Base-by-base conservation (phyloP, 2,888 invertebrate genomes). In the Gordius sp. region DNA sequence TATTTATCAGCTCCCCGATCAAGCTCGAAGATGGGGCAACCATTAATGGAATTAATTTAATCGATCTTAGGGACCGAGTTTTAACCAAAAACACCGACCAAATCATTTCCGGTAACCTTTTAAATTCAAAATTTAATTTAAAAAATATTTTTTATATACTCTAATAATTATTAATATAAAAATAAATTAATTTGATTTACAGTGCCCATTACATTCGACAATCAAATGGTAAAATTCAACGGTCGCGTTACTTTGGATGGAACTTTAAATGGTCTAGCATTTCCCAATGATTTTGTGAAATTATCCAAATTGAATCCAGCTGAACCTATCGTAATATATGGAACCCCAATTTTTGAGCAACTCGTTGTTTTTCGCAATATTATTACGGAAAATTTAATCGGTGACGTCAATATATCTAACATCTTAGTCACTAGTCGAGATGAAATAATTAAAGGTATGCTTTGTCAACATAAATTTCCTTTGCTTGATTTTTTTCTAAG, bases 381-480 rank as follows among this genome's bases (percentile, higher is more conserved):
- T n/a, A 47, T 47, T 20, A 47, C 47, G n/a, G 4, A n/a, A 4
- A n/a, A 8, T 4, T 4, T 20, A 4, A 47, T 47, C 47, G 47
- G 47, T 4, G 20, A 47, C 20, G 4, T 47, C 4, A 23, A 47
- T 47, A 47, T 47, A 18, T 47, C 47, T 8, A 47, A 47, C 4
- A 4, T 47, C 4, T 47, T 47, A 4, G 4, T 47, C n/a, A 47
- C 47, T 8, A 47, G 47, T 47, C 47, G 47, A 4, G 47, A 47
- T 23, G 47, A 47, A 47, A 47, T 47, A 18, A 47, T 47, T n/a
- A 47, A 20, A 47, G 20, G 47, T 47, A 20, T n/a, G n/a, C n/a
- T n/a, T n/a, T n/a, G n/a, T n/a, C n/a, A n/a, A n/a, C n/a, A n/a
- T n/a, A n/a, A n/a, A n/a, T n/a, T n/a, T n/a, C n/a, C n/a, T n/a